Conservation (phyloP, 2,888 invertebrate genomes). For the Disparrhopalites patrizii region DNA sequence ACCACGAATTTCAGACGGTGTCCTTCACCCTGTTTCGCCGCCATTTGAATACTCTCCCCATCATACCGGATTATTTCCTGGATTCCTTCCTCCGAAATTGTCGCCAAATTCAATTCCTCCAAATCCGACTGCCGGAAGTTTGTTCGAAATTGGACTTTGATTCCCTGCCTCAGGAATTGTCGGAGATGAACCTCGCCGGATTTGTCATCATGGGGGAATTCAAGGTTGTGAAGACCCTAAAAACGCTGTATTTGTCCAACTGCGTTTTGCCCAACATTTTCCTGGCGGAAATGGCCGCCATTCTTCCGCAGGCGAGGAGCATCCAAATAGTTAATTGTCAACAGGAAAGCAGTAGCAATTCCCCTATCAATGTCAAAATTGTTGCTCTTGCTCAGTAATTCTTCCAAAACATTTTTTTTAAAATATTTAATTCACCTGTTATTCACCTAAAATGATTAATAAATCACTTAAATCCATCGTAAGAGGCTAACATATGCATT, state of each 20-base stretch:
- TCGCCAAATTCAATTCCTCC: conserved; percentile 6
- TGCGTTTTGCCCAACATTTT: conserved; percentile 18
- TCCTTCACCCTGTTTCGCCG: conserved; percentile 6
- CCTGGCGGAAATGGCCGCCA: conserved; percentile 3
- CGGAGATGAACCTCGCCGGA: conserved; percentile 5
- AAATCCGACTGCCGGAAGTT: conserved; percentile 9
- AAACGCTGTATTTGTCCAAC: conserved; percentile 3
- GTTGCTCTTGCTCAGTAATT: background rate
- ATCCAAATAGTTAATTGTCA: conserved; percentile 12
- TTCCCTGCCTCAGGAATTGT: conserved; percentile 17
- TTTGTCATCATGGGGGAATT: conserved; percentile 9
- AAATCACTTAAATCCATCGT: too few relatives aligned
- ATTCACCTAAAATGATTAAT: too few relatives aligned
- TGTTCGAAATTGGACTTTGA: conserved; percentile 22
- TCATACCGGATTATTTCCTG: conserved; percentile 21
- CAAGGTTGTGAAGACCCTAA: background rate
- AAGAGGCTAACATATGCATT: too few relatives aligned
- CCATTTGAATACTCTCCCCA: conserved; percentile 3
- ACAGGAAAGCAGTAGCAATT: background rate
- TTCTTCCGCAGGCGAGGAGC: background rate
- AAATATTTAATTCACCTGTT: too few relatives aligned
- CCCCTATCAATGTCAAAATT: conserved; percentile 1
- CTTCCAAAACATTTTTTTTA: too few relatives aligned
- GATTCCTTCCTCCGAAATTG: conserved; percentile 25
- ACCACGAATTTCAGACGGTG: background rate